Evolutionary conservation across 2,888 invertebrate species (phyloP), one percentile per base, ranked within the genome.

Genomic region (Ormyrus rosae): DNA sequence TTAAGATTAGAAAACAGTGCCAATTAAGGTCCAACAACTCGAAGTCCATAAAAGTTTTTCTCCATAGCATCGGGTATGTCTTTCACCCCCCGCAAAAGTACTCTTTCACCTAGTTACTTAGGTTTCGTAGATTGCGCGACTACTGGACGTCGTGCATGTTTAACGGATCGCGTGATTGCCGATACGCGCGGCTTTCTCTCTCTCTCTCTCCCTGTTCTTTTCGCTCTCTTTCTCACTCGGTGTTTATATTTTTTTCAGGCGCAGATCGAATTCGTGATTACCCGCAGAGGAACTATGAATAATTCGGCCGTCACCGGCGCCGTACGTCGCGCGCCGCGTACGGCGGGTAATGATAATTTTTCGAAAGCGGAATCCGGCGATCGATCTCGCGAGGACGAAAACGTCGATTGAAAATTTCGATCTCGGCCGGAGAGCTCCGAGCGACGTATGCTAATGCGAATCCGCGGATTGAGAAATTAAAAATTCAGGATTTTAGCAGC

Each of bases 131-230:
- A 71, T 78, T 50, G 45, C 45, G 56, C 50, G 55, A 56, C 53
- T 53, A 50, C 9, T 53, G 11, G 68, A 56, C 48, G 63, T 69
- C 45, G 34, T 75, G 70, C 46, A 80, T 71, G 53, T 46, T 69
- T 73, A 56, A 70, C 46, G 64, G 70, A 80, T 80, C 79, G 74
- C 74, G 74, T 80, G 79, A 76, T 76, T 61, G 65, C 19, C 71
- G 60, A 72, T 72, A 76, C 55, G 48, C 53, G 56, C 58, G 11
- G 46, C 63, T 19, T 51, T 34, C 56, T 53, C n/a, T 11, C 9
- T 63, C 11, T 50, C 34, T 48, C 34, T 46, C 53, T 45, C 61
- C 10, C 45, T 60, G 19, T 64, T 55, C 3, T 8, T 56, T 34
- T 6, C 67, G 65, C 13, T 13, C 48, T 50, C 60, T 60, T 51